These are phyloP conservation scores for Eupeodes corollae DNA, from an alignment of 1,140 invertebrate genomes.

Conservation along the genomic window DNA sequence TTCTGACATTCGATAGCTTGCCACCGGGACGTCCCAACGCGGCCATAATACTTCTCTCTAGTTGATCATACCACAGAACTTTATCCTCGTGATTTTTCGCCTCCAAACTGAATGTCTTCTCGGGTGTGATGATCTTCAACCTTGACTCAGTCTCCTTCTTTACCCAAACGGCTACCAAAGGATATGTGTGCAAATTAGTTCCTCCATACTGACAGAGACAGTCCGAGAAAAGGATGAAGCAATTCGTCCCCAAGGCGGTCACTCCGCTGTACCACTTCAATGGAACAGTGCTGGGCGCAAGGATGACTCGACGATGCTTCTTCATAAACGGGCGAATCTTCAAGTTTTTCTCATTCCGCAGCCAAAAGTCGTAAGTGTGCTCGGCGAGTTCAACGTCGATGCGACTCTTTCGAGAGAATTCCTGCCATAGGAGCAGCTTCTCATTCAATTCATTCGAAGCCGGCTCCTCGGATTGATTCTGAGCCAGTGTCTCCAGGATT, in stretches of 20 bases:
- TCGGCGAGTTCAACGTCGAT: conserved; percentile 32
- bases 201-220: conserved; percentile 59
- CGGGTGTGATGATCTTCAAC: conserved; percentile 58
- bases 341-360: conserved; percentile 19
- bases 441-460: conserved; percentile 24
- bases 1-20: conserved; percentile 56
- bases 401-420: conserved; percentile 22
- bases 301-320: conserved; percentile 53
- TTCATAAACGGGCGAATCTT: conserved; percentile 18
- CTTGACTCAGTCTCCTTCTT: conserved; percentile 44
- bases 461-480: conserved; percentile 23
- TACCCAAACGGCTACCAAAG: conserved; percentile 67
- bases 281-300: conserved; percentile 61
- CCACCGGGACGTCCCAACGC: conserved; percentile 44
- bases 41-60: conserved; percentile 52
- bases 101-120: conserved; percentile 58
- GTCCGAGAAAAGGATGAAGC: conserved; percentile 66
- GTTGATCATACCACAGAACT: conserved; percentile 63
- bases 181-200: conserved; percentile 47
- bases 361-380: conserved; percentile 33
- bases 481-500: no score
- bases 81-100: conserved; percentile 56
- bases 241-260: conserved; percentile 44
- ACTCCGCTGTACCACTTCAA: conserved; percentile 56
- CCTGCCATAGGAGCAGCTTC: conserved; percentile 22